Percentiles rank a stretch among this genome's conserved stretches.
Evolutionary conservation across 1,140 invertebrate genomes (phyloP).

Genomic region (Latrodectus geometricus): DNA sequence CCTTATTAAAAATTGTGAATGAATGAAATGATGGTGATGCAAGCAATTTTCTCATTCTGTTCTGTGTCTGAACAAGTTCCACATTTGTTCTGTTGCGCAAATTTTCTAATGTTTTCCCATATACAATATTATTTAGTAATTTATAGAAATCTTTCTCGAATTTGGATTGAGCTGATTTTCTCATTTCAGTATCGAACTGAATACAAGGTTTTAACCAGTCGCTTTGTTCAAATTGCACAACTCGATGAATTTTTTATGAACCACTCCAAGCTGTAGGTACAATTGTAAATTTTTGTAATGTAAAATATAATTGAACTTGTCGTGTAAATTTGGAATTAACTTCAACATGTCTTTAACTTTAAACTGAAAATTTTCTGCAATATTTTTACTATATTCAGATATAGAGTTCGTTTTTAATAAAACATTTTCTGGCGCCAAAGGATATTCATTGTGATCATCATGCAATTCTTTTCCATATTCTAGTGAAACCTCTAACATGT

Average conservation of each 20-base stretch:
- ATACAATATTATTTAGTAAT: slow-evolving; percentile 20
- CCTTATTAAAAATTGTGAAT: slow-evolving; percentile 55
- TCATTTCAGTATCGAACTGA: slow-evolving; percentile 68
- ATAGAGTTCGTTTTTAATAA: slow-evolving; percentile 39
- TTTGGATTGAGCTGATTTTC: slow-evolving; percentile 63
- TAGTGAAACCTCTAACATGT: slow-evolving; percentile 65
- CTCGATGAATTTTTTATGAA: slow-evolving; percentile 64
- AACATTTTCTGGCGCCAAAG: slow-evolving; percentile 67
- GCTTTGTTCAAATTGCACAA: slow-evolving; percentile 63
- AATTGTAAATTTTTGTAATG: slow-evolving; percentile 72
- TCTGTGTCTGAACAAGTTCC: slow-evolving; percentile 6
- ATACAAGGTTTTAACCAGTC: slow-evolving; percentile 13
- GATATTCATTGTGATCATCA: slow-evolving; percentile 68
- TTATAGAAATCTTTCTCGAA: slow-evolving; percentile 63
- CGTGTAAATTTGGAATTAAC: slow-evolving; percentile 39
- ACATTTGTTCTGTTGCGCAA: neutral
- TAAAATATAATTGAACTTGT: slow-evolving; percentile 69
- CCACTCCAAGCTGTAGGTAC: slow-evolving; percentile 68
- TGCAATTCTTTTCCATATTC: slow-evolving; percentile 65
- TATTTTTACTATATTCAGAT: neutral
- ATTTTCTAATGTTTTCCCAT: slow-evolving; percentile 24
- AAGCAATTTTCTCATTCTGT: neutral
- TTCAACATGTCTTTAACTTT: neutral
- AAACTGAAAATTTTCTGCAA: neutral
- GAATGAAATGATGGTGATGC: slow-evolving; percentile 64